These are phyloP conservation scores for Zosterops borbonicus DNA, from an alignment of 2,113 vertebrate genomes.

Conservation along the genomic window DNA sequence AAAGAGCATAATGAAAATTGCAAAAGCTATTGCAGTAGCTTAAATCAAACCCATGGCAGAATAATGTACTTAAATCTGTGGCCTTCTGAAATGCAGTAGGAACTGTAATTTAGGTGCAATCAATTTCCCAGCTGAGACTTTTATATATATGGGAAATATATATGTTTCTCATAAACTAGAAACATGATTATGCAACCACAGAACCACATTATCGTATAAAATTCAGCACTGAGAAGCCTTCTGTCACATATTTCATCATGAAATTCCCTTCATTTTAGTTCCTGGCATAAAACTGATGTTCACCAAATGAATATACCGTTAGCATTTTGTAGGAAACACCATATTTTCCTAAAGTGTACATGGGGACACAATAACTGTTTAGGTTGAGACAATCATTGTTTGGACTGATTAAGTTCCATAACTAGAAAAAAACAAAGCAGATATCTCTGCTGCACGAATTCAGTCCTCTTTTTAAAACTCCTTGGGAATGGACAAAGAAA, in stretches of 20 bases:
- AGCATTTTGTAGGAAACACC: neutral
- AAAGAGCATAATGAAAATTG: constrained; percentile 51
- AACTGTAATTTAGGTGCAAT: constrained; percentile 39
- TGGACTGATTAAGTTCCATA: neutral
- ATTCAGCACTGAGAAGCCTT: constrained; percentile 21
- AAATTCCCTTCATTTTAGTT: constrained; percentile 27
- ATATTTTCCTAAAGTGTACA: neutral
- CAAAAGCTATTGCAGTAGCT: neutral
- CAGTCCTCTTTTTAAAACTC: neutral
- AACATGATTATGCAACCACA: constrained; percentile 31
- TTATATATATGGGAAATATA: constrained; percentile 22
- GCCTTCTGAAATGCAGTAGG: constrained; percentile 8
- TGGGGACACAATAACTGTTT: neutral
- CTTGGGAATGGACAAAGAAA: neutral
- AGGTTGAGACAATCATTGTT: neutral
- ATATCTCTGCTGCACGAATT: neutral
- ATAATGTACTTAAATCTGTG: constrained; percentile 37
- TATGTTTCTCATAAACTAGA: constrained; percentile 16
- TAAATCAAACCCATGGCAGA: constrained; percentile 33
- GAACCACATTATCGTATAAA: constrained; percentile 5
- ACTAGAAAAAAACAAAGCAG: neutral
- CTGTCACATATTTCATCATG: constrained; percentile 13
- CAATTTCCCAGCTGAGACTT: constrained; percentile 12
- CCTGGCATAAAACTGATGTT: constrained; percentile 20
- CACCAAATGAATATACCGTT: neutral